phyloP scores from a whole-genome alignment of 1,140 invertebrate genomes.

The Meloidogyne exigua region DNA sequence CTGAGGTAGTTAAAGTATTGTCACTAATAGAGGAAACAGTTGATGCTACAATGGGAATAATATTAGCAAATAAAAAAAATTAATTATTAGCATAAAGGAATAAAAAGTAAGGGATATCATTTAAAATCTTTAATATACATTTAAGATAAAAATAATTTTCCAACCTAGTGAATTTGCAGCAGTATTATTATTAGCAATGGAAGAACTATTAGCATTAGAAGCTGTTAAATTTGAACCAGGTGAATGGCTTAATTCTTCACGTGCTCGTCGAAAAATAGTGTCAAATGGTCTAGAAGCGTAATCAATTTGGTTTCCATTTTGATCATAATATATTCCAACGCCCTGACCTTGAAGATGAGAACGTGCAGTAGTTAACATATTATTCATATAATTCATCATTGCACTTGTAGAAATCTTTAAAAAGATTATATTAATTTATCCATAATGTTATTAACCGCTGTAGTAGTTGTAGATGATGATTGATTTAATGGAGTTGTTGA shows the following conservation, averaged over 20 bases:
- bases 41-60: slow-evolving; percentile 3
- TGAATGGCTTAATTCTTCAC: slow-evolving; percentile 36
- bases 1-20: neutral
- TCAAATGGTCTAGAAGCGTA: slow-evolving; percentile 52
- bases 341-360: slow-evolving; percentile 44
- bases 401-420: slow-evolving; percentile 28
- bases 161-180: neutral
- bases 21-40: neutral
- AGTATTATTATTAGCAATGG: neutral
- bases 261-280: slow-evolving; percentile 50
- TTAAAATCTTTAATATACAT: too few relatives aligned
- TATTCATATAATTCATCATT: slow-evolving; percentile 52
- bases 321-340: slow-evolving; percentile 39
- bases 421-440: neutral
- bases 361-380: slow-evolving; percentile 46
- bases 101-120: too few relatives aligned
- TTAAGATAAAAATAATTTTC: neutral
- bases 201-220: neutral
- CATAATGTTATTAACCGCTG: neutral
- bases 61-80: too few relatives aligned
- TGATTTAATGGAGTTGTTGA: neutral
- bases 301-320: slow-evolving; percentile 49
- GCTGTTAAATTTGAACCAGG: neutral
- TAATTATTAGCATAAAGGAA: too few relatives aligned
- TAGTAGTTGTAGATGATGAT: neutral